Conservation (phyloP, 37 sponge, comb jelly and placozoan species). For the Aphrocallistes beatrix region DNA sequence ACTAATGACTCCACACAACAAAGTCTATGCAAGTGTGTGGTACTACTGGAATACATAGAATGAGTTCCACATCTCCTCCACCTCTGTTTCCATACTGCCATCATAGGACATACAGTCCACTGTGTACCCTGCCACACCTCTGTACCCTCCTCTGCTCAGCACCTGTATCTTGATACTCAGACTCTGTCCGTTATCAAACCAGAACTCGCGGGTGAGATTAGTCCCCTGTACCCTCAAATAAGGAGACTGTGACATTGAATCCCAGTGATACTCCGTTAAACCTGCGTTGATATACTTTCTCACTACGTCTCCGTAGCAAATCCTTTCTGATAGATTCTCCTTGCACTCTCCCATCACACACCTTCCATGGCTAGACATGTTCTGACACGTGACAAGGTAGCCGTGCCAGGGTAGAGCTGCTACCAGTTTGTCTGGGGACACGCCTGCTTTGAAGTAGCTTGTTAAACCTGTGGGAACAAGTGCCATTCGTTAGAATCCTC, state of each 20-base stretch:
- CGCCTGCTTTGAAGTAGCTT: background rate
- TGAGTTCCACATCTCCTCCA: background rate
- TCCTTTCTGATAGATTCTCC: background rate
- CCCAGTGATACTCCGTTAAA: background rate
- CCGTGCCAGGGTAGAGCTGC: conserved; percentile 10
- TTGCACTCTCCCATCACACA: background rate
- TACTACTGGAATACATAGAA: background rate
- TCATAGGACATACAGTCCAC: background rate
- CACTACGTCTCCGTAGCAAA: background rate
- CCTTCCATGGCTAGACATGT: background rate
- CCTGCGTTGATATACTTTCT: background rate
- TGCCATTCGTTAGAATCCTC: no score
- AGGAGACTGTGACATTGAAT: background rate
- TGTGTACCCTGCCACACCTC: background rate
- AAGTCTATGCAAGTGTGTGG: no score
- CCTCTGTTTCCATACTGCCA: background rate
- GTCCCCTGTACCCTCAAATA: background rate
- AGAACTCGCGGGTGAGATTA: background rate
- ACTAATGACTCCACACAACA: no score
- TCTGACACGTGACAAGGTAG: background rate
- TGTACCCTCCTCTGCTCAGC: background rate
- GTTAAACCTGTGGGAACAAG: no score
- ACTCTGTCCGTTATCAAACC: conserved; percentile 14
- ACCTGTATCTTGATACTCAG: background rate
- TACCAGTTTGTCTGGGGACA: background rate